Percentiles rank a stretch among this genome's conserved stretches.
Evolutionary conservation across 2,888 invertebrate species (phyloP).

Genomic region (Spodoptera exigua): DNA sequence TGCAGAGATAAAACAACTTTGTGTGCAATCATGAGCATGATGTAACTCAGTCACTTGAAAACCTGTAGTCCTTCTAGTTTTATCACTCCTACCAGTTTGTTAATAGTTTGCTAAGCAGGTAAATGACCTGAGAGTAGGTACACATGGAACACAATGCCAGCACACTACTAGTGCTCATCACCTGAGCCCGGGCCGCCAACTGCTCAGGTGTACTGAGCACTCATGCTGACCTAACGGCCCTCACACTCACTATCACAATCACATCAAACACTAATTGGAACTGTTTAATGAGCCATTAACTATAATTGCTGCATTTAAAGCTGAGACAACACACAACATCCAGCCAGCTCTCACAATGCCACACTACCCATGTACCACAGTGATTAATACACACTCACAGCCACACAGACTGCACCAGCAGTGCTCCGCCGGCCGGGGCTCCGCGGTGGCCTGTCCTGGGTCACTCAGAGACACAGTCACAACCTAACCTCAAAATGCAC

Average conservation of each 20-base stretch:
- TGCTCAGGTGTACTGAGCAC: conserved; percentile 58
- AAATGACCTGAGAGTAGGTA: conserved; percentile 60
- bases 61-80: conserved; percentile 61
- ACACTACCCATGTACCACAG: conserved; percentile 61
- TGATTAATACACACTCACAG: conserved; percentile 57
- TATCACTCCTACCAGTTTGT: conserved; percentile 62
- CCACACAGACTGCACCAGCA: conserved; percentile 65
- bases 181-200: conserved; percentile 66
- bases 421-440: conserved; percentile 23
- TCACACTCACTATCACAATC: conserved; percentile 55
- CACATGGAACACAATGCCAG: conserved; percentile 50
- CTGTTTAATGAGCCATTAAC: conserved; percentile 62
- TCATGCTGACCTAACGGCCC: conserved; percentile 15
- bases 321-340: conserved; percentile 52
- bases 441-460: conserved; percentile 40
- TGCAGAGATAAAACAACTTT: conserved; percentile 61
- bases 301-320: conserved; percentile 57
- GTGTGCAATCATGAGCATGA: conserved; percentile 63
- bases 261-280: conserved; percentile 64
- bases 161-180: conserved; percentile 48
- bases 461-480: conserved; percentile 71
- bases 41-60: conserved; percentile 63
- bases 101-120: conserved; percentile 62
- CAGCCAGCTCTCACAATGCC: conserved; percentile 54
- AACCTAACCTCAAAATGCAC: conserved; percentile 86